Evolutionary conservation across 2,888 invertebrate species (phyloP), one percentile per base, ranked within the genome.

Genomic region (Chouioia cunea): DNA sequence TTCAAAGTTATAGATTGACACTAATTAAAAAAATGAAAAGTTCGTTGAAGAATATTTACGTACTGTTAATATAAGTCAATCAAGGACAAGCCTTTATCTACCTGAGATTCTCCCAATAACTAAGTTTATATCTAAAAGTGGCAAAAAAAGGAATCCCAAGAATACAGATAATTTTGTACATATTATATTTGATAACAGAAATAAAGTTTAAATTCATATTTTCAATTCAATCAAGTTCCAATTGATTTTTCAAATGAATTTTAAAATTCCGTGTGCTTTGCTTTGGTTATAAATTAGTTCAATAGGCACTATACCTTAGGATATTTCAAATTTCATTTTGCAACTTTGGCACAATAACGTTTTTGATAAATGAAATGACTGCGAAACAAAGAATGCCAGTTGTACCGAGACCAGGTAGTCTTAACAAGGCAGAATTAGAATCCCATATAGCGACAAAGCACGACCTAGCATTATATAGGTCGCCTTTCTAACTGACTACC

Each of bases 401-500:
- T 65, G 71, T 73, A 54, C 58, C 63, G 74, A 75, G 76, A 76
- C 76, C 74, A 77, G 76, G 75, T 80, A 81, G 80, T 79, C 57
- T 68, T 76, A 74, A 77, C 76, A 76, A 79, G 79, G 76, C 79
- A 77, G 77, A 78, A 79, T 80, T 82, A 84, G 81, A 83, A 82
- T 80, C 79, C 80, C 80, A 82, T n/a, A n/a, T 85, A 85, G 83
- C 82, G 81, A 83, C 80, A 83, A 83, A 83, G 82, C 80, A 82
- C 83, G 83, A 82, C 83, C 84, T 84, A 84, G 82, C 81, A 80
- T 79, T 78, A 81, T 81, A 81, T 85, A 85, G 85, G 85, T 85
- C 85, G 81, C 81, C 85, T 83, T 84, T 83, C 84, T 84, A 83
- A 85, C 84, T 82, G 82, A 83, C 85, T 83, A 84, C 85, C 85